phyloP scores from a whole-genome alignment of 2,888 invertebrate species.

The Danaus chrysippus region DNA sequence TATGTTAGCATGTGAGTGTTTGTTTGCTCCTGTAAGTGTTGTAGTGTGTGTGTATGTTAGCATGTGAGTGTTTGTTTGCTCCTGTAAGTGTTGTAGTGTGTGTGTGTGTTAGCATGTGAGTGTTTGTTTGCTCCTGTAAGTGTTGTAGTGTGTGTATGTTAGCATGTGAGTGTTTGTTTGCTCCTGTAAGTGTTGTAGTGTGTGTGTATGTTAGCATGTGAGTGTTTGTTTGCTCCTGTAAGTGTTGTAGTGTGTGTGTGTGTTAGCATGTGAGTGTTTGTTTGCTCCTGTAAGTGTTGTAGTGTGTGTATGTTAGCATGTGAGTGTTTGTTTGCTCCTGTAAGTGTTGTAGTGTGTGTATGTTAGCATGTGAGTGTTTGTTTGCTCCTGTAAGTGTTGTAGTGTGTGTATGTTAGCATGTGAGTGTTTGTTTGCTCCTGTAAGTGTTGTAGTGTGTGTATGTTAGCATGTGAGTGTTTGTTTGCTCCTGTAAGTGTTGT shows the following conservation, averaged over 20 bases:
- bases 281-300: too few species aligned
- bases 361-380: conserved; percentile 40
- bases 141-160: conserved; percentile 36
- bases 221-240: too few species aligned
- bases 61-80: conserved; percentile 40
- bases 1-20: conserved; percentile 41
- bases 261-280: conserved; percentile 41
- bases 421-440: too few species aligned
- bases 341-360: too few species aligned
- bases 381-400: too few species aligned
- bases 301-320: conserved; percentile 34
- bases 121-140: too few species aligned
- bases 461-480: conserved; percentile 40
- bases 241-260: conserved; percentile 38
- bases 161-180: conserved; percentile 38
- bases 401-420: conserved; percentile 34
- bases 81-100: too few species aligned
- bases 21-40: too few species aligned
- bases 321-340: too few species aligned
- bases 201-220: conserved; percentile 40
- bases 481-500: too few species aligned
- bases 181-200: too few species aligned
- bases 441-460: too few species aligned
- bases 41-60: conserved; percentile 39
- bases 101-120: conserved; percentile 43